Conservation (phyloP, 2,797 vertebrate species). For the Molossus molossus region DNA sequence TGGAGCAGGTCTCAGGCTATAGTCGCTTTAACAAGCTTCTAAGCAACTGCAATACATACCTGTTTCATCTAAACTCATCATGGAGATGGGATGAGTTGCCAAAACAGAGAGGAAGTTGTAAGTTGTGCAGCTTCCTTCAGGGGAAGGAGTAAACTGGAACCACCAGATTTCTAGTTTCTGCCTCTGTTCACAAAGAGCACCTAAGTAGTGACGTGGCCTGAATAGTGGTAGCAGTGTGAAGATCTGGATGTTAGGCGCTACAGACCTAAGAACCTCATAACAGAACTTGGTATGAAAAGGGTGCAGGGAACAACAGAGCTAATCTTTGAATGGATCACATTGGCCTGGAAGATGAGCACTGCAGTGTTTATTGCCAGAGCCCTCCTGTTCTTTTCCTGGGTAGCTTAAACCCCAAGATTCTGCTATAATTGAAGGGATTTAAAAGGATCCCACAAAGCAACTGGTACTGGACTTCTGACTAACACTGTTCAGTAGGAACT, state of each 20-base stretch:
- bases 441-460: slow-evolving; percentile 36
- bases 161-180: not conserved
- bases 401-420: not conserved
- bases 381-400: not conserved
- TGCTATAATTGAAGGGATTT: not conserved
- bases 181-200: not conserved
- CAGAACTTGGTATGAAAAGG: not conserved
- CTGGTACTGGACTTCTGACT: not conserved
- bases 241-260: not conserved
- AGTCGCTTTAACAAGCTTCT: not conserved
- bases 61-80: slow-evolving; percentile 9
- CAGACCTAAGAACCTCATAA: not conserved
- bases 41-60: not conserved
- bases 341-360: not conserved
- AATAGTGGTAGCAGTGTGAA: not conserved
- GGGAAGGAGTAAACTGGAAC: not conserved
- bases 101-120: not conserved
- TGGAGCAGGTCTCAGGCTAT: not conserved
- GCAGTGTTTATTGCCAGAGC: not conserved
- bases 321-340: not conserved
- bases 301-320: not conserved
- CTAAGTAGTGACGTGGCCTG: not conserved
- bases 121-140: not conserved
- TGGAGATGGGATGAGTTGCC: not conserved
- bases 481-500: slow-evolving; percentile 8